A percentile compares a stretch with the other conserved stretches of the same genome.
phyloP scores from a whole-genome alignment of 2,797 vertebrate species.

The Brotula barbata region DNA sequence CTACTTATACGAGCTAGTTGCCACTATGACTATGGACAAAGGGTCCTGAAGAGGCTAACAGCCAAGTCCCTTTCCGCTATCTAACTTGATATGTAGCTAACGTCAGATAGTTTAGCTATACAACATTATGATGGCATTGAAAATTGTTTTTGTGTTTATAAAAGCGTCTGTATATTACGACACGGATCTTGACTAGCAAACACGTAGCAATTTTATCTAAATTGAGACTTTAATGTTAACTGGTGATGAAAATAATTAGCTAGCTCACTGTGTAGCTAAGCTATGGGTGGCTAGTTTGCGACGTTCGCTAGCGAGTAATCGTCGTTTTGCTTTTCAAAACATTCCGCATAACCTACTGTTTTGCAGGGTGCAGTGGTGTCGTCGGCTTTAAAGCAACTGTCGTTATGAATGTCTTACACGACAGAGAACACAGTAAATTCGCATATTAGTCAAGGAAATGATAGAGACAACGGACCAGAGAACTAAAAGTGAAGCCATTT shows the following conservation, averaged over 20 bases:
- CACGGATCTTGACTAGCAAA: background rate
- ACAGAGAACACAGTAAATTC: background rate
- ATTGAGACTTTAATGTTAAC: constrained; percentile 14
- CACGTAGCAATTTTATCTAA: background rate
- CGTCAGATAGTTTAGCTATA: constrained; percentile 6
- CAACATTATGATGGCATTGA: background rate
- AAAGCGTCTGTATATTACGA: too few relatives aligned
- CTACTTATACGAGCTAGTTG: constrained; percentile 58
- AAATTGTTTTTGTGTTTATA: rapidly evolving
- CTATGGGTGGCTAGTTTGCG: constrained; percentile 74
- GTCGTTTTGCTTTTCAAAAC: constrained; percentile 25
- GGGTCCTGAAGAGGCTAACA: constrained; percentile 67
- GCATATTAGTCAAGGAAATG: constrained; percentile 34
- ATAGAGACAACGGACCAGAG: constrained; percentile 28
- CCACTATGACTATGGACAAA: constrained; percentile 75
- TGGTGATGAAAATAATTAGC: constrained; percentile 19
- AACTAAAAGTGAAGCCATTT: constrained; percentile 57
- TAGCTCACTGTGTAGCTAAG: constrained; percentile 64
- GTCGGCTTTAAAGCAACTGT: rapidly evolving
- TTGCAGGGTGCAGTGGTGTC: background rate
- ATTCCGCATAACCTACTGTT: background rate
- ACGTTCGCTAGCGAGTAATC: constrained; percentile 45
- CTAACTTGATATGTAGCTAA: constrained; percentile 41
- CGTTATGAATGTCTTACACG: background rate
- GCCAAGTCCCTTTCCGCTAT: constrained; percentile 44